Base-by-base conservation (phyloP, 35 echinoderm and acorn worm species). In the Stichopus chloronotus region DNA sequence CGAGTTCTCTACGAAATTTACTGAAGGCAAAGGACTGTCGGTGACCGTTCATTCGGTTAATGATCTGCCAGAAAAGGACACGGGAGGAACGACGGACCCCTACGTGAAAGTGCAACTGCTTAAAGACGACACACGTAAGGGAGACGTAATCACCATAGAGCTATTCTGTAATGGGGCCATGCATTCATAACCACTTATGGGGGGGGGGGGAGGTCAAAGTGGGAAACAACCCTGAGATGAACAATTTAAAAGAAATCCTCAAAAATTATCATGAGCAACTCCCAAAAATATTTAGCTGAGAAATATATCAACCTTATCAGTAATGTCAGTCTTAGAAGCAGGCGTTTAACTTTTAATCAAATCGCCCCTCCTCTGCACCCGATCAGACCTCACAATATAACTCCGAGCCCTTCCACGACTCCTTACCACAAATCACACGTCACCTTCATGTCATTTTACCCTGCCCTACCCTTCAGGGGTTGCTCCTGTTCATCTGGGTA, bases 1-100 rank as follows among this genome's bases (percentile, higher is more conserved):
- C n/a, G 86, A 88, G 20, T 88, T 88, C 52, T 88, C 86, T 5
- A 88, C 58, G 57, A 88, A 88, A 52, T 88, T 88, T 16, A 88
- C 86, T 9, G 52, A 88, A 5, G 21, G 12, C 3, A 88, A 88
- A 69, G 86, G 86, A 22, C 23, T 88, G 17, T n/a, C 6, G 5
- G 58, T 88, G 57, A 88, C 86, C 16, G 12, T 88, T 13, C 57
- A 88, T 52, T 88, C 86, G 6, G 19, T 88, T 24, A 58, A 88
- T 5, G 12, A 88, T 63, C 20, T 88, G 25, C 86, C 86, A 17
- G 57, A 63, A 8, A 88, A 88, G 58, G 86, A 23, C 5, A 63
- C 57, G 13, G 57, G 57, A 13, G 86, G 86, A 20, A 63, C 86
- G 6, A 88, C 86, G 21, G 86, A 88, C 16, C 86, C 86, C 4